Percentiles rank a stretch among this genome's conserved stretches.
These are phyloP conservation scores for Galago senegalensis DNA, from an alignment of 2,797 vertebrate genomes.

Conservation along the genomic window DNA sequence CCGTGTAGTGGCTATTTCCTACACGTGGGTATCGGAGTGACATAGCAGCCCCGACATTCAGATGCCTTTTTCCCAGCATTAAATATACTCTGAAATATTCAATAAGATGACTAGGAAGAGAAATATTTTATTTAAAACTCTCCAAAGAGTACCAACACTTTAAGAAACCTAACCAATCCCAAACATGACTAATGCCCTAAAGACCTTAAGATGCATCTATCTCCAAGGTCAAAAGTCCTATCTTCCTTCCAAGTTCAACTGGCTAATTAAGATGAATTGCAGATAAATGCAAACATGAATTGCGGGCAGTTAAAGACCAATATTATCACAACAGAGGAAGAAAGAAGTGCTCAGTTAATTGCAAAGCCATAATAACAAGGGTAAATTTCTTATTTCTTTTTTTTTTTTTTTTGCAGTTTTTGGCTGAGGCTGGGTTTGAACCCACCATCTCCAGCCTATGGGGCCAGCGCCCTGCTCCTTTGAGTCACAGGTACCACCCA, in stretches of 20 bases:
- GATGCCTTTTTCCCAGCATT: slow-evolving; percentile 62
- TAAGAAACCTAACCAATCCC: slow-evolving; percentile 26
- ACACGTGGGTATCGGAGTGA: too few relatives aligned
- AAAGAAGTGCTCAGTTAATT: slow-evolving; percentile 38
- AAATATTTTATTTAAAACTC: slow-evolving; percentile 37
- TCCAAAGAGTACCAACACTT: slow-evolving; percentile 36
- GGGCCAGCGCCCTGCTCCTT: too few relatives aligned
- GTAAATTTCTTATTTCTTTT: slow-evolving; percentile 49
- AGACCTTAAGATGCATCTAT: fast-evolving
- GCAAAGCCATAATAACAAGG: neutral
- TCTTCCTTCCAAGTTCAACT: slow-evolving; percentile 47
- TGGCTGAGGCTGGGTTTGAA: neutral
- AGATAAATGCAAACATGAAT: slow-evolving; percentile 55
- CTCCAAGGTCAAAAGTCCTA: neutral
- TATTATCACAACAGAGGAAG: neutral
- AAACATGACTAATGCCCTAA: neutral
- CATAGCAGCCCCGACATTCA: neutral
- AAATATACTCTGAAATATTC: slow-evolving; percentile 37
- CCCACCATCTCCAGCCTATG: too few relatives aligned
- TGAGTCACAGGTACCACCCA: too few relatives aligned
- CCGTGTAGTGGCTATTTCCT: too few relatives aligned
- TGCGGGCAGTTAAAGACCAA: slow-evolving; percentile 32
- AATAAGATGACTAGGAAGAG: slow-evolving; percentile 35
- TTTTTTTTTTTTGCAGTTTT: too few relatives aligned
- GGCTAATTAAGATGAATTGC: slow-evolving; percentile 41